Evolutionary conservation across 2,797 vertebrate species (phyloP).

Genomic region (Cheirogaleus major): DNA sequence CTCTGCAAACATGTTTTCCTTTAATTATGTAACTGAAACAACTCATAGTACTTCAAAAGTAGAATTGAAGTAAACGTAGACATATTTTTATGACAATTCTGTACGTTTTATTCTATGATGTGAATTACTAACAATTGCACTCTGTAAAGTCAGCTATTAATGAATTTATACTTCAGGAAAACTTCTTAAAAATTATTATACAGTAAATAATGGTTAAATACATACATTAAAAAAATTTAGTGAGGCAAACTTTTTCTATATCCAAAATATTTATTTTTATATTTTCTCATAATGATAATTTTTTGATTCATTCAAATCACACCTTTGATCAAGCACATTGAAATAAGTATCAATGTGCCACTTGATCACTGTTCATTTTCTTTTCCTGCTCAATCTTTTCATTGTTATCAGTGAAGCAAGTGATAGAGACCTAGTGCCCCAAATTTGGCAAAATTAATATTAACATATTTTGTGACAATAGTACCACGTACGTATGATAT

Average conservation of each 20-base stretch:
- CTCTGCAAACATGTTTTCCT: not conserved
- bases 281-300: not conserved
- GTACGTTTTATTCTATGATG: not conserved
- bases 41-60: not conserved
- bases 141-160: not conserved
- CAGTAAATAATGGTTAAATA: not conserved
- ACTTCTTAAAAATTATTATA: not conserved
- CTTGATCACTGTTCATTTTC: not conserved
- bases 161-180: not conserved
- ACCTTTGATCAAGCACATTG: not conserved
- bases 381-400: not conserved
- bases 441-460: not conserved
- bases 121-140: not conserved
- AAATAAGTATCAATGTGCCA: not conserved
- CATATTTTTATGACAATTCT: not conserved
- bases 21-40: constrained; percentile 1
- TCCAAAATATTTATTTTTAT: not conserved
- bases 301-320: not conserved
- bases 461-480: not conserved
- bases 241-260: not conserved
- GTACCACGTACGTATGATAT: not conserved
- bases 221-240: not conserved
- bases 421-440: not conserved
- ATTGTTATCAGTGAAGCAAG: not conserved
- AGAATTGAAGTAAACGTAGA: not conserved